Conservation (phyloP, 2,113 vertebrate species). For the Orthochromis malagaraziensis region DNA sequence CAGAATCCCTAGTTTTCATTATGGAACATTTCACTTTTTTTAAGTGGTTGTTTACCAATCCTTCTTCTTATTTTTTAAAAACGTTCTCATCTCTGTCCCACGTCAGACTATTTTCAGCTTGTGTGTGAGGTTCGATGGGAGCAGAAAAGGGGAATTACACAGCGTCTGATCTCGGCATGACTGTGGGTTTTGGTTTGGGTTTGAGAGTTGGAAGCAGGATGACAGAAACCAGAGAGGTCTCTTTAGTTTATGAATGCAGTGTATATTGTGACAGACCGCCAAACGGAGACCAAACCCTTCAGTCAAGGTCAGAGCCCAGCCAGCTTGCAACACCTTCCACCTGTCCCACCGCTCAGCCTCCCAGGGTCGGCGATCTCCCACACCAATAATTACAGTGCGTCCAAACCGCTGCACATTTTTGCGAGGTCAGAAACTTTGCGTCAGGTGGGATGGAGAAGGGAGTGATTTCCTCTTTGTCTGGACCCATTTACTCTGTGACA, state of each 20-base stretch:
- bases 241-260: background rate
- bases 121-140: constrained; percentile 27
- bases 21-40: constrained; percentile 4
- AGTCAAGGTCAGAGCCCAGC: background rate
- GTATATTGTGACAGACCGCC: background rate
- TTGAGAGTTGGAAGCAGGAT: constrained; percentile 2
- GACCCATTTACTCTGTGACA: constrained; percentile 47
- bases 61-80: background rate
- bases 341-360: background rate
- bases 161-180: constrained; percentile 43
- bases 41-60: constrained; percentile 1
- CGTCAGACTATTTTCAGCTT: constrained; percentile 23
- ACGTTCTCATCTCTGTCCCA: background rate
- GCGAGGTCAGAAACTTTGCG: constrained; percentile 24
- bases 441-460: constrained; percentile 16
- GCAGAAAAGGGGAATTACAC: constrained; percentile 45
- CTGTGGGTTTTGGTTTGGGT: constrained; percentile 42
- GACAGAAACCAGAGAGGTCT: constrained; percentile 16
- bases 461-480: constrained; percentile 34
- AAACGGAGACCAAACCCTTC: background rate
- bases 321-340: constrained; percentile 7
- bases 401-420: constrained; percentile 5
- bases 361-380: background rate
- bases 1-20: constrained; percentile 25
- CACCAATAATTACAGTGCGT: constrained; percentile 26